Base-by-base conservation (phyloP, 2,888 invertebrate species). In the Aphidoletes aphidimyza region DNA sequence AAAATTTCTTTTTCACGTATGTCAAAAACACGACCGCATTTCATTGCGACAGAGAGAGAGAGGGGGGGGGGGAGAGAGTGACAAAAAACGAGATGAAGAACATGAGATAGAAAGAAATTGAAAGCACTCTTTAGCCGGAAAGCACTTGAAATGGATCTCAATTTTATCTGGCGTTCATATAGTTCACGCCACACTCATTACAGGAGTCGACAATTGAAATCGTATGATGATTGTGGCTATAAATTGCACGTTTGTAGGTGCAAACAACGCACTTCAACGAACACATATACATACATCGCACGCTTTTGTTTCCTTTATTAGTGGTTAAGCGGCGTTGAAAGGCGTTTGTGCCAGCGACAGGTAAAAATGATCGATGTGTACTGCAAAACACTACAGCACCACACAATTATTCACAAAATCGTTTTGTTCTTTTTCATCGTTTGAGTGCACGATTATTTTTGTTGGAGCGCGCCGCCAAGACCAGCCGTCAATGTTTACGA, bases 151-250 rank as follows among this genome's bases (percentile, higher is more conserved):
- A 30, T 69, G 17, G 26, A 54, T 54, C 69, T 30, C 69, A 69
- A 69, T 69, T 69, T 69, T 69, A 69, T 69, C 69, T 69, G 69
- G 69, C 2, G 69, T 69, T 30, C 69, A 69, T 42, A 42, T 19
- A 81, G 81, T 37, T 37, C 36, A 81, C 81, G 81, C 81, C 81
- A 81, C 81, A 81, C 81, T 81, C 81, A 81, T 81, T 81, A 81
- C n/a, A 2, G 54, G 3, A 9, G 11, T 37, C 37, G 81, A 81
- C 81, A 81, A 69, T 81, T 37, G 69, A 69, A 69, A 69, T 3
- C 30, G 36, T 69, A 30, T 69, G 54, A 69, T 69, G 30, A 69
- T 81, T 36, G 81, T 6, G 81, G 81, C 81, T 30, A 69, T 69
- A 69, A 69, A 69, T 69, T 69, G 69, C 69, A 69, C 69, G n/a